Conservation (phyloP, 1,140 invertebrate genomes). For the Melanaphis sacchari region DNA sequence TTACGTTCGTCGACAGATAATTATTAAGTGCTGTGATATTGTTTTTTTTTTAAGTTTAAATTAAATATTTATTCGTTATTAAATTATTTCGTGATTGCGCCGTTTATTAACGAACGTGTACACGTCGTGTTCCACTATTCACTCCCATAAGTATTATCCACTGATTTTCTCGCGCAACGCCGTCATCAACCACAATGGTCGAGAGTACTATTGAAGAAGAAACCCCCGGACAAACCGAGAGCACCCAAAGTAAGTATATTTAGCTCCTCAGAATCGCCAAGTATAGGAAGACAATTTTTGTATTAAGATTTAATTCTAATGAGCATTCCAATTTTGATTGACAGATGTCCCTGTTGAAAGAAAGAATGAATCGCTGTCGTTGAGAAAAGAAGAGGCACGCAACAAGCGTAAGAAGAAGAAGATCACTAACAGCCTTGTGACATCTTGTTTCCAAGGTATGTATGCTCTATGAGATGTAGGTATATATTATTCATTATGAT, state of each 20-base stretch:
- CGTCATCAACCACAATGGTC: constrained; percentile 22
- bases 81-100: constrained; percentile 1
- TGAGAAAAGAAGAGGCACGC: constrained; percentile 84
- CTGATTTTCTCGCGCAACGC: neutral
- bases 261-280: neutral
- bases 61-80: constrained; percentile 38
- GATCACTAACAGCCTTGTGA: constrained; percentile 83
- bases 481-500: neutral
- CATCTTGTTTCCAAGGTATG: constrained; percentile 86
- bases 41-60: constrained; percentile 43
- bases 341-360: constrained; percentile 60
- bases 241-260: constrained; percentile 39
- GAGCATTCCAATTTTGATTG: neutral
- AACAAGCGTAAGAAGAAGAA: constrained; percentile 87
- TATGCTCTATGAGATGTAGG: neutral
- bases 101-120: neutral
- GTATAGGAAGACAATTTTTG: neutral
- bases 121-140: neutral
- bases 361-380: constrained; percentile 68
- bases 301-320: neutral
- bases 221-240: constrained; percentile 51
- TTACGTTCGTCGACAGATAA: constrained; percentile 31
- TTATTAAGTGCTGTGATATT: constrained; percentile 50
- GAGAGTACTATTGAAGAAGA: constrained; percentile 54
- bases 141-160: neutral